phyloP scores from a whole-genome alignment of 2,113 vertebrate genomes.

The Rutilus rutilus region DNA sequence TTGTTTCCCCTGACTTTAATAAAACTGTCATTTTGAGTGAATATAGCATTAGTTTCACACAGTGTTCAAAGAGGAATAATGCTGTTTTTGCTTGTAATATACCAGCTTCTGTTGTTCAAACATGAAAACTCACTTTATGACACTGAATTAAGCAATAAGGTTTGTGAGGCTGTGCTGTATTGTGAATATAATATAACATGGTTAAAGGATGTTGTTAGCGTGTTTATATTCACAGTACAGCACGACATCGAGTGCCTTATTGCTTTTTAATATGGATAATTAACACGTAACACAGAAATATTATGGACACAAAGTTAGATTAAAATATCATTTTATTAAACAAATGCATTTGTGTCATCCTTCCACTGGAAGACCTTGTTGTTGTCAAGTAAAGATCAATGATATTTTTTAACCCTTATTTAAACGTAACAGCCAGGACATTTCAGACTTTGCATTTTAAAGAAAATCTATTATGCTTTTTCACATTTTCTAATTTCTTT shows the following conservation, averaged over 20 bases:
- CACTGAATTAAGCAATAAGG: slow-evolving; percentile 1
- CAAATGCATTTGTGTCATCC: not conserved
- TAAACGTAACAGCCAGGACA: not conserved
- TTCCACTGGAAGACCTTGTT: no score
- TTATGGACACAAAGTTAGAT: not conserved
- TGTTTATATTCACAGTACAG: slow-evolving; percentile 5
- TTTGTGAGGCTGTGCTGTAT: not conserved
- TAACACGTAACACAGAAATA: not conserved
- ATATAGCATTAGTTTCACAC: not conserved
- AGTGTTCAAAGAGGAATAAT: not conserved
- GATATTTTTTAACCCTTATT: not conserved
- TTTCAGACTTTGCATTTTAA: not conserved
- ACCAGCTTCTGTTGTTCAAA: not conserved
- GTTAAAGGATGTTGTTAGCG: not conserved
- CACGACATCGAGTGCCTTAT: not conserved
- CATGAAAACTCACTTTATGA: not conserved
- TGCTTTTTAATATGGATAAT: not conserved
- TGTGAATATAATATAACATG: not conserved
- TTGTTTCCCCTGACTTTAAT: not conserved
- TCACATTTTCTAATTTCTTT: no score
- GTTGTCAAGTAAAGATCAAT: no score
- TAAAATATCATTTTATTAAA: slow-evolving; percentile 16
- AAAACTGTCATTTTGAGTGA: slow-evolving; percentile 5
- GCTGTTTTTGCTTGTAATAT: not conserved
- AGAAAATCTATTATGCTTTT: no score